Base-by-base conservation (phyloP, 2,113 vertebrate genomes). In the Sitta europaea region DNA sequence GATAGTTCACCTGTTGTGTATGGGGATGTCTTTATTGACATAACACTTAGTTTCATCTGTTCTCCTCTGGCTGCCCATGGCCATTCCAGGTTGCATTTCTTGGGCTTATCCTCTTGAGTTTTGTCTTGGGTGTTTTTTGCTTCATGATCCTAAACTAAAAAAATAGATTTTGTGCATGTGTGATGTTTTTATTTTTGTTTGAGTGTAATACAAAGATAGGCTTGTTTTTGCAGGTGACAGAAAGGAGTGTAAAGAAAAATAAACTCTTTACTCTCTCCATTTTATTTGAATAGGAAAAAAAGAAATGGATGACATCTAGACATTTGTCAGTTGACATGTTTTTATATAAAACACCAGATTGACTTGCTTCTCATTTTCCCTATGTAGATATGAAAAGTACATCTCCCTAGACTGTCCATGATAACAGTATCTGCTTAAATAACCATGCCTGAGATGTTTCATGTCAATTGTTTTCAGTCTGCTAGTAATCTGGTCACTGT, bases 321-420 rank as follows among this genome's bases (percentile, higher is more conserved):
- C 43, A 22, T 71, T 71, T 74, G 36, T 14, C 31, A 48, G n/a
- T n/a, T 63, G 51, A 63, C 22, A 6, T 78, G 45, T 82, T 87
- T 94, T 85, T 88, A 21, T 85, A 63, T 40, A 53, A 72, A 81
- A 55, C 19, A 19, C 19, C 88, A 28, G 31, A 42, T 28, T 77
- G 65, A n/a, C 40, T 82, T 68, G 29, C 61, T 81, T 53, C 48
- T 94, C 10, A 14, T 85, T 93, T 94, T 93, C 31, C 14, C 20
- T 48, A 4, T 55, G 57, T 71, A 75, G 51, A 21, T 63, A 55
- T 29, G 48, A 89, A 77, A 86, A 54, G 54, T 43, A 2, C 3
- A 9, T 87, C 28, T 94, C 14, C 29, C 18, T 73, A 17, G 54
- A 22, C 42, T 65, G 28, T 38, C 8, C 79, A 55, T 62, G 75